Percentiles rank a stretch among this genome's conserved stretches.
These are phyloP conservation scores for Alethe castanea DNA, from an alignment of 2,113 vertebrate species.

Conservation along the genomic window DNA sequence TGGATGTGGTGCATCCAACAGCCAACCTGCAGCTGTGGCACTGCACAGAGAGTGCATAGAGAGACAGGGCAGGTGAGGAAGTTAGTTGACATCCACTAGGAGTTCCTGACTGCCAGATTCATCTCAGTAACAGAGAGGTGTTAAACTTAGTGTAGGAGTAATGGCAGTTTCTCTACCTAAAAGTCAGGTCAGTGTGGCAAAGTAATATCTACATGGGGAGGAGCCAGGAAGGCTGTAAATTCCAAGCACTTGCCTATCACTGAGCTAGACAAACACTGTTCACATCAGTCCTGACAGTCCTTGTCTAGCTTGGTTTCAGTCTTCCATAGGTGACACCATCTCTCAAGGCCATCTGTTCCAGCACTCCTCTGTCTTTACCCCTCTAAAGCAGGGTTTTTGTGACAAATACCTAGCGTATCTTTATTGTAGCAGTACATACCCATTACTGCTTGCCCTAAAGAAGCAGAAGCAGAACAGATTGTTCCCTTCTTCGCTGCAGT, in stretches of 20 bases:
- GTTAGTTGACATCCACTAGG: background rate
- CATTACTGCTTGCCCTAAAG: background rate
- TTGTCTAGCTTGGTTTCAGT: background rate
- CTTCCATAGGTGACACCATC: background rate
- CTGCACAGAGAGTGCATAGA: fast-evolving
- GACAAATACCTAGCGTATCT: background rate
- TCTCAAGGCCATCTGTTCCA: background rate
- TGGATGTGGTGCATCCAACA: background rate
- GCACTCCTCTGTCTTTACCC: background rate
- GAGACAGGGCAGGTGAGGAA: background rate
- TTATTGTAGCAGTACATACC: background rate
- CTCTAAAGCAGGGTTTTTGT: fast-evolving
- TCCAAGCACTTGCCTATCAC: background rate
- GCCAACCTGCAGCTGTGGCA: background rate
- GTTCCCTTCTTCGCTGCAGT: background rate
- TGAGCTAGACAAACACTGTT: background rate
- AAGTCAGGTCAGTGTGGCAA: background rate
- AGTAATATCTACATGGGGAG: background rate
- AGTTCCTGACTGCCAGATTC: background rate
- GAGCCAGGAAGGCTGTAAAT: background rate
- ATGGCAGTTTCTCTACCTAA: background rate
- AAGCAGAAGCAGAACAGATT: background rate
- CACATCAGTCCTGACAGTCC: background rate
- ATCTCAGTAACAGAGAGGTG: background rate
- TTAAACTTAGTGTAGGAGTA: background rate